Evolutionary conservation across 2,888 invertebrate genomes (phyloP).

Genomic region (Catocala nupta): DNA sequence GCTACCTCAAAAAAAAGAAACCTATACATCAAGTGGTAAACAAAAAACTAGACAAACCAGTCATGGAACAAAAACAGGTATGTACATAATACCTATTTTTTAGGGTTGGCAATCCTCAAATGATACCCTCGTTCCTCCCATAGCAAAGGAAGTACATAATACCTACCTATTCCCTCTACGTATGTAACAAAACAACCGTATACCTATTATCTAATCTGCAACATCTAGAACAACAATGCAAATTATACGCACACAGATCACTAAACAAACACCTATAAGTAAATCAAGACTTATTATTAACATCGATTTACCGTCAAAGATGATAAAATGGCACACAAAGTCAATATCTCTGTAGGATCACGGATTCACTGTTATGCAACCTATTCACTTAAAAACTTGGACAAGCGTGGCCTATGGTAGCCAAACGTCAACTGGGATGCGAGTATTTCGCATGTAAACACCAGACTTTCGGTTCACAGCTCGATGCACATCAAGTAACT

Average conservation of each 20-base stretch:
- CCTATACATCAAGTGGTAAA: background rate
- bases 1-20: background rate
- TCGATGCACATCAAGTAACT: slow-evolving; percentile 86
- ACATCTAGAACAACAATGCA: slow-evolving; percentile 17
- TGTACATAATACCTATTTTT: too few species aligned
- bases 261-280: slow-evolving; percentile 8
- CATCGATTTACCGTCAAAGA: slow-evolving; percentile 47
- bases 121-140: too few species aligned
- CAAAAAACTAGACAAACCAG: slow-evolving; percentile 6
- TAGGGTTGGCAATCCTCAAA: too few species aligned
- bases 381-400: slow-evolving; percentile 53
- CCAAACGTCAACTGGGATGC: slow-evolving; percentile 80
- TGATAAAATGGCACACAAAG: slow-evolving; percentile 38
- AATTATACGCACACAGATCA: slow-evolving; percentile 13
- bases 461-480: slow-evolving; percentile 86
- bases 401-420: slow-evolving; percentile 74
- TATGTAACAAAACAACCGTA: background rate
- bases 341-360: slow-evolving; percentile 38
- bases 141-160: too few species aligned
- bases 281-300: slow-evolving; percentile 1
- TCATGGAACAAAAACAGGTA: background rate
- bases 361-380: slow-evolving; percentile 50
- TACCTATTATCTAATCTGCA: slow-evolving; percentile 26
- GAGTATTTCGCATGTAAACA: slow-evolving; percentile 84
- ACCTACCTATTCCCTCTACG: too few species aligned